A percentile compares a stretch with the other conserved stretches of the same genome.
Conservation (phyloP, 1,140 invertebrate species). For the Drosophila quadrilineata region DNA sequence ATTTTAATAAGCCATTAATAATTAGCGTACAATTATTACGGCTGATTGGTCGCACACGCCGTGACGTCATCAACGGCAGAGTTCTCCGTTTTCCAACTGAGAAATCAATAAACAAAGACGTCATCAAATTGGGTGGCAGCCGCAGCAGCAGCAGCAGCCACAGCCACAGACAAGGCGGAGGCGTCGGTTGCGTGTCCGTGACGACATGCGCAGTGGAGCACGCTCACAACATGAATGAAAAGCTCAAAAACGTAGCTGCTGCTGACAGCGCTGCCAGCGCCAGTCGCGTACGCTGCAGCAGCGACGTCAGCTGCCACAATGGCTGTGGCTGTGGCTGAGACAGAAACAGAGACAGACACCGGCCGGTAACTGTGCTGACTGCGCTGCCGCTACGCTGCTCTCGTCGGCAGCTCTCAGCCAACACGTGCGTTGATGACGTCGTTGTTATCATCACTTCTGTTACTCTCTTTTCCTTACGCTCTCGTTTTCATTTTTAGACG, state of each 20-base stretch:
- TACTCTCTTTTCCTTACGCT: conserved; percentile 4
- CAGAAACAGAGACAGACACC: conserved; percentile 25
- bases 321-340: no score
- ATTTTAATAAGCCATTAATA: conserved; percentile 64
- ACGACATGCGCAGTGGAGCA: conserved; percentile 50
- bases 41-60: conserved; percentile 36
- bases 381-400: conserved; percentile 1
- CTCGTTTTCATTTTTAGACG: no score
- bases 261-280: not conserved
- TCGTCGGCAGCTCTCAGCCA: conserved; percentile 14
- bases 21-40: conserved; percentile 33
- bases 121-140: conserved; percentile 48
- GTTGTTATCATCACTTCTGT: conserved; percentile 12
- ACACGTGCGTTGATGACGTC: conserved; percentile 41
- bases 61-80: conserved; percentile 53
- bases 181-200: conserved; percentile 41
- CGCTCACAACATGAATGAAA: conserved; percentile 60
- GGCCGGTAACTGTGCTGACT: conserved; percentile 54
- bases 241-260: conserved; percentile 4
- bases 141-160: no score
- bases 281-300: not conserved
- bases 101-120: conserved; percentile 73
- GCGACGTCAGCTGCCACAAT: no score
- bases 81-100: not conserved
- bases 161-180: no score